phyloP scores from a whole-genome alignment of 2,888 invertebrate genomes.

The Microdon myrmicae region DNA sequence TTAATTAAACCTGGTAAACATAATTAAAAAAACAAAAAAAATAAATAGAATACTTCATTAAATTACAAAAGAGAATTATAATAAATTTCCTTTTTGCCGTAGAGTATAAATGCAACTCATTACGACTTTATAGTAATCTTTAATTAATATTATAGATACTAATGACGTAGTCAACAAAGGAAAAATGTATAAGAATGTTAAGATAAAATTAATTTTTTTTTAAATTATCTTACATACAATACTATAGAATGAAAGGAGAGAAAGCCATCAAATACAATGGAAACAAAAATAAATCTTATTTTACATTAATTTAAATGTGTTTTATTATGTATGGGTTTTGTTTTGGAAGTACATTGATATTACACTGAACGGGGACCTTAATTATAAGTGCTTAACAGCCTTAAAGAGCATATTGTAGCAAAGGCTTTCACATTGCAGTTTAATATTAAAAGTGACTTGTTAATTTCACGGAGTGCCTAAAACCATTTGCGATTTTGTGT shows the following conservation, averaged over 20 bases:
- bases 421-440: too few species aligned
- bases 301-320: slow-evolving; percentile 37
- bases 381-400: too few species aligned
- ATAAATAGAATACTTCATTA: slow-evolving; percentile 2
- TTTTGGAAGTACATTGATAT: too few species aligned
- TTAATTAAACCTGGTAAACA: slow-evolving; percentile 7
- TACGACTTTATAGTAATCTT: slow-evolving; percentile 43
- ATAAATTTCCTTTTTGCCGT: slow-evolving; percentile 23
- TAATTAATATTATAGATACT: slow-evolving; percentile 48
- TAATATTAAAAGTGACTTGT: too few species aligned
- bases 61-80: slow-evolving; percentile 16
- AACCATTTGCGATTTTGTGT: too few species aligned
- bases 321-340: slow-evolving; percentile 7
- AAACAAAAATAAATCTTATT: slow-evolving; percentile 48
- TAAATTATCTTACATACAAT: slow-evolving; percentile 39
- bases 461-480: too few species aligned
- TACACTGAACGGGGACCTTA: too few species aligned
- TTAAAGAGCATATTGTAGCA: too few species aligned
- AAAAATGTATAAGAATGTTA: slow-evolving; percentile 13
- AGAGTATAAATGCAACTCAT: slow-evolving; percentile 46
- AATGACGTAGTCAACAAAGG: slow-evolving; percentile 50
- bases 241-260: slow-evolving; percentile 18
- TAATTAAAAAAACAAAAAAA: slow-evolving; percentile 15
- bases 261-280: slow-evolving; percentile 25
- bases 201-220: too few species aligned